Base-by-base conservation (phyloP, 2,113 vertebrate genomes). In the Elgaria multicarinata region DNA sequence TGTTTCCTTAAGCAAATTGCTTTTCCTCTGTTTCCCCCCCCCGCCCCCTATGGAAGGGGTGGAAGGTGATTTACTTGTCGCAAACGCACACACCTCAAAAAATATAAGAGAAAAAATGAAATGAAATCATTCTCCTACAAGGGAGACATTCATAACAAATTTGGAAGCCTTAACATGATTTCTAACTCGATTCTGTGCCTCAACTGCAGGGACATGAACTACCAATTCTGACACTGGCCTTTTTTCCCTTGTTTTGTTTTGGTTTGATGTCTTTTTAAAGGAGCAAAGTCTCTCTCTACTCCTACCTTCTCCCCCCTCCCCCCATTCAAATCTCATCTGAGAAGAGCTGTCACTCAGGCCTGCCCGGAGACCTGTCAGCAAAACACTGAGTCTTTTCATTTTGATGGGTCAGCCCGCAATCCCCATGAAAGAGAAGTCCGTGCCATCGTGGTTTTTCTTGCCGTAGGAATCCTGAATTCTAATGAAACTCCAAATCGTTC, bases 321-420 rank as follows among this genome's bases (percentile, higher is more conserved):
- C 83, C 96, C 90, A 96, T 97, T 97, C 96, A 97, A 94, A 93
- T 96, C 97, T 97, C 97, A 97, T 98, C 96, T 96, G 96, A 96
- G 97, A 97, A 97, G 96, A 95, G 94, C 97, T 98, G 97, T 98
- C 98, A 98, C 94, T 97, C 97, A 98, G 94, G 90, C 86, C 96
- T 96, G 97, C 97, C 96, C 96, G 95, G 97, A 96, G 97, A 97
- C 97, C 97, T 97, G 97, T 98, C 97, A 97, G 95, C 95, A 96
- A 96, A 96, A 96, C 97, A 97, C 93, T 97, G 97, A 97, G 97
- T 95, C 97, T 97, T 98, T 97, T 98, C 97, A 98, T 98, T 98
- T 97, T 96, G 97, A 98, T 97, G 97, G 97, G 97, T 98, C 97
- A 98, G 97, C 94, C 97, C 87, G 95, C 96, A 97, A 96, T 97